phyloP scores from a whole-genome alignment of 2,888 invertebrate genomes.

The Abrostola triplasia region DNA sequence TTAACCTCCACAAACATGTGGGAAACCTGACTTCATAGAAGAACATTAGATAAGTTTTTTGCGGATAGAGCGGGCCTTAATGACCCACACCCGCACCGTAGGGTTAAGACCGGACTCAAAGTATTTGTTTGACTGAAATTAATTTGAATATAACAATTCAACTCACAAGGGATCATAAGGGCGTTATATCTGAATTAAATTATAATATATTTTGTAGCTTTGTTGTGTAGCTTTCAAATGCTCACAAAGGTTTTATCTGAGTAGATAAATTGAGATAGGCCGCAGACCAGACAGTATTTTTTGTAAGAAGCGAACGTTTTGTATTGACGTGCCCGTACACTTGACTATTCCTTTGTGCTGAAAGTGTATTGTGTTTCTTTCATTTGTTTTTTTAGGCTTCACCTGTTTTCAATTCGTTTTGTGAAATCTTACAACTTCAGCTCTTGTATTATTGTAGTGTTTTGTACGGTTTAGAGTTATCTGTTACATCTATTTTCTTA shows the following conservation, averaged over 20 bases:
- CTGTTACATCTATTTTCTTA: no score
- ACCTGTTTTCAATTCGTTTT: background rate
- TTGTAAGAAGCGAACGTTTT: constrained; percentile 2
- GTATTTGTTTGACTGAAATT: background rate
- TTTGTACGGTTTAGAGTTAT: no score
- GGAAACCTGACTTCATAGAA: no score
- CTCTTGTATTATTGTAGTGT: no score
- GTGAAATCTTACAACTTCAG: background rate
- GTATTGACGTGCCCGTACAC: constrained; percentile 2
- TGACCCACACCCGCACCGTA: no score
- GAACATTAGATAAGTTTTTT: no score
- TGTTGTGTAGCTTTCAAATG: background rate
- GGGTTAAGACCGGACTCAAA: background rate
- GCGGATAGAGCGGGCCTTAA: no score
- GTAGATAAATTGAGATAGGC: constrained; percentile 12
- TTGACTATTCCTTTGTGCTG: constrained; percentile 3
- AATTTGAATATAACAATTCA: background rate
- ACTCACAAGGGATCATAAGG: constrained; percentile 10
- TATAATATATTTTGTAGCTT: background rate
- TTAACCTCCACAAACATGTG: no score
- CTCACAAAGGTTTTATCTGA: background rate
- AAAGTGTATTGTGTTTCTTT: constrained; percentile 4
- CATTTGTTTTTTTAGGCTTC: constrained; percentile 1
- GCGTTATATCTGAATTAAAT: constrained; percentile 1
- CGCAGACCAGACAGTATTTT: constrained; percentile 19